Conservation (phyloP, 1,140 invertebrate species). For the Trichonephila clavata region DNA sequence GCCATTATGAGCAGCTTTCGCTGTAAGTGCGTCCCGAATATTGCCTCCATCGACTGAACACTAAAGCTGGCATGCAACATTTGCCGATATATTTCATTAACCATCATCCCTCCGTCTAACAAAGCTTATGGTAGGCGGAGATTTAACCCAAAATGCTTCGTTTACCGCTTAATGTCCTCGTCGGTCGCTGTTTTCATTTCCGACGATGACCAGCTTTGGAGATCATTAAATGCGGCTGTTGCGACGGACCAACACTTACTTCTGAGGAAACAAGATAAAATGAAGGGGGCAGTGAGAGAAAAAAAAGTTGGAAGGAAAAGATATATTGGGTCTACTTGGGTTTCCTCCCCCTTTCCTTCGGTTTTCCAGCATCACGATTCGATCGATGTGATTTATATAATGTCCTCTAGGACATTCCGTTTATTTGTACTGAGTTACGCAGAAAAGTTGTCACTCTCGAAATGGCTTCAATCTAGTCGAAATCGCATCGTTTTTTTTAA, state of each 20-base stretch:
- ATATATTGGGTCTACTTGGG: slow-evolving; percentile 3
- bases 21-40: slow-evolving; percentile 40
- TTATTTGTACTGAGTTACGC: slow-evolving; percentile 36
- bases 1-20: slow-evolving; percentile 31
- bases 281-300: not conserved
- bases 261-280: slow-evolving; percentile 53
- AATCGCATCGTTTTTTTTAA: not conserved
- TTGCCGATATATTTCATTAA: slow-evolving; percentile 72
- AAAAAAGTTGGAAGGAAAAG: not conserved
- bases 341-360: not conserved
- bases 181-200: slow-evolving; percentile 67
- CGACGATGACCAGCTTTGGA: slow-evolving; percentile 64
- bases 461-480: not conserved
- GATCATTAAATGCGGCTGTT: slow-evolving; percentile 66
- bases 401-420: slow-evolving; percentile 45
- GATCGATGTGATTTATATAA: slow-evolving; percentile 61
- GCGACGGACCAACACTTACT: slow-evolving; percentile 58
- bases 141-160: slow-evolving; percentile 65
- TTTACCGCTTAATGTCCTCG: slow-evolving; percentile 57
- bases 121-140: slow-evolving; percentile 59
- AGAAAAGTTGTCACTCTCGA: slow-evolving; percentile 21
- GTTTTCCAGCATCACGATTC: not conserved
- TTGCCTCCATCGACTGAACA: slow-evolving; percentile 40
- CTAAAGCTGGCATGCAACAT: slow-evolving; percentile 47
- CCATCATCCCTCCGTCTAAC: slow-evolving; percentile 24